These are phyloP conservation scores for Halichondria panicea DNA, from an alignment of 37 sponge, comb jelly and placozoan genomes.

Conservation along the genomic window DNA sequence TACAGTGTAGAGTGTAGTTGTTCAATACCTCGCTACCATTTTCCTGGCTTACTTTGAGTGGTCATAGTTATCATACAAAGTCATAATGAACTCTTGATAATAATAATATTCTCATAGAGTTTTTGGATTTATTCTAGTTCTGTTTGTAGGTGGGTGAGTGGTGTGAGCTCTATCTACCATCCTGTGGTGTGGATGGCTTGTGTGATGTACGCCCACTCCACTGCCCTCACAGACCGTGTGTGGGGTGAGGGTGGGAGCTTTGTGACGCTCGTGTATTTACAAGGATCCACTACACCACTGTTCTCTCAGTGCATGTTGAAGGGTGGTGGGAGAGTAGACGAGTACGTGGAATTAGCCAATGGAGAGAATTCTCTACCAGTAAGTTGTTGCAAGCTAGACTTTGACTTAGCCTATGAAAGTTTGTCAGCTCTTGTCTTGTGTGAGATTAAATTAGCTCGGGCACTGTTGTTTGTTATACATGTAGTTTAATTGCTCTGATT, in stretches of 20 bases:
- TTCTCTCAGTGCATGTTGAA: conserved; percentile 5
- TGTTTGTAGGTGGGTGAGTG: conserved; percentile 83
- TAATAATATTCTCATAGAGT: too few species aligned
- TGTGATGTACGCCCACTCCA: conserved; percentile 41
- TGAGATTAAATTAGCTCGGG: neutral
- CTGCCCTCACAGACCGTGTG: conserved; percentile 39
- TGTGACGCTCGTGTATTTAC: conserved; percentile 13
- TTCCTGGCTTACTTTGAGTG: too few species aligned
- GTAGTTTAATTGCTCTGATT: neutral
- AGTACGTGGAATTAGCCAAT: neutral
- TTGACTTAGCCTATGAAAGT: neutral
- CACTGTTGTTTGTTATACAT: neutral
- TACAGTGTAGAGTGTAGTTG: too few species aligned
- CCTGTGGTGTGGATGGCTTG: conserved; percentile 77
- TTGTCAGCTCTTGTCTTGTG: neutral
- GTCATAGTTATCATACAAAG: too few species aligned
- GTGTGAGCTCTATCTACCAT: conserved; percentile 55
- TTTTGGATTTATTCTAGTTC: too few species aligned
- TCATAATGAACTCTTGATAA: too few species aligned
- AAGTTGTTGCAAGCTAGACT: too few species aligned
- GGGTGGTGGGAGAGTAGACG: too few species aligned
- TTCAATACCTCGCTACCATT: too few species aligned
- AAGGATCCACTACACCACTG: conserved; percentile 11
- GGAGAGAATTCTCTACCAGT: too few species aligned
- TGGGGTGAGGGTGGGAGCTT: conserved; percentile 29